Conservation (phyloP, 2,797 vertebrate genomes). For the Jordanella pulchra region DNA sequence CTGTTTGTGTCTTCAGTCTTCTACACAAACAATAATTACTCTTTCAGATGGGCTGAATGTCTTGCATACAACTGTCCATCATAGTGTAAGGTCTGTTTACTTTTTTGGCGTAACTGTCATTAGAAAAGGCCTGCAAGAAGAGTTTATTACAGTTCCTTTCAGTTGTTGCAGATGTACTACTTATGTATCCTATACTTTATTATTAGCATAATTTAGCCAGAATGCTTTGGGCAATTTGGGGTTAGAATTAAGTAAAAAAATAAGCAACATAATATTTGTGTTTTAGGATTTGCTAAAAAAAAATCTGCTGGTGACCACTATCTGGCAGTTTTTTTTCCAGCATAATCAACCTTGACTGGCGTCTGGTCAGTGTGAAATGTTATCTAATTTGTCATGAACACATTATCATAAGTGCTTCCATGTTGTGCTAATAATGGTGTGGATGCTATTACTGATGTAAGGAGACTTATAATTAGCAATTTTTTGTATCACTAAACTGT, state of each 20-base stretch:
- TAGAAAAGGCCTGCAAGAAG: constrained; percentile 6
- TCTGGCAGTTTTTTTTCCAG: too few species aligned
- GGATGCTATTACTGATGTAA: background rate
- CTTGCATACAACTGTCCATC: constrained; percentile 22
- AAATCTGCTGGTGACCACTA: background rate
- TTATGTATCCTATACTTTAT: constrained; percentile 12
- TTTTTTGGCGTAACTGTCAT: constrained; percentile 14
- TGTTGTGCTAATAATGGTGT: background rate
- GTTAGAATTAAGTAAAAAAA: constrained; percentile 18
- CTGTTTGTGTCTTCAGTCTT: constrained; percentile 7
- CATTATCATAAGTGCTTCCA: background rate
- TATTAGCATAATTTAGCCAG: constrained; percentile 11
- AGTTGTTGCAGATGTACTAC: background rate
- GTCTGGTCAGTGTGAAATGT: background rate
- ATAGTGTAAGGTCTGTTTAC: constrained; percentile 22
- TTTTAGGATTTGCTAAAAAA: background rate
- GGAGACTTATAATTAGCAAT: background rate
- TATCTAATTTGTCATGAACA: background rate
- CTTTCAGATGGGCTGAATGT: constrained; percentile 30
- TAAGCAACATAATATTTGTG: background rate
- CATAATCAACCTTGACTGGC: background rate
- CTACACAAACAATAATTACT: constrained; percentile 56
- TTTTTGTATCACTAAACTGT: background rate
- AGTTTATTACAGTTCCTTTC: background rate
- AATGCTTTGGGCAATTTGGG: constrained; percentile 38